Conservation (phyloP, 2,797 vertebrate genomes). For the Chaetophractus vellerosus region DNA sequence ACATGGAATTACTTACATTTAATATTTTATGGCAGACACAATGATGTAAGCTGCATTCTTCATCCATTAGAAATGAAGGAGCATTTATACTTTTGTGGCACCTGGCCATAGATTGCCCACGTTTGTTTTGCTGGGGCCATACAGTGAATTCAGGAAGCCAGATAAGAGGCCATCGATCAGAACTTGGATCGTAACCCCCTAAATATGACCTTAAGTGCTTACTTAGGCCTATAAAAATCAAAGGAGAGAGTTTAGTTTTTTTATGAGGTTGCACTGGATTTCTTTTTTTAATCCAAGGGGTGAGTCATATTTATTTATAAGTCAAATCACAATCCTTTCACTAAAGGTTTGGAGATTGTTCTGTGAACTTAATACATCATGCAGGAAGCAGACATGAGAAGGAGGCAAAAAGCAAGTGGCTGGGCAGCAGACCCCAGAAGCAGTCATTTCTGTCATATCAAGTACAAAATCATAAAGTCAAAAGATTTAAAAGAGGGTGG, state of each 20-base stretch:
- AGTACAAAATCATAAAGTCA: neutral
- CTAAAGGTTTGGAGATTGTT: neutral
- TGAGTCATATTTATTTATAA: constrained; percentile 58
- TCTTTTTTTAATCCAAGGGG: constrained; percentile 64
- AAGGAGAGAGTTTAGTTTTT: constrained; percentile 30
- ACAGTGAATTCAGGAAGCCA: constrained; percentile 56
- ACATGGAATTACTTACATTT: constrained; percentile 65
- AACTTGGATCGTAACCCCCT: constrained; percentile 47
- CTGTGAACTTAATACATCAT: neutral
- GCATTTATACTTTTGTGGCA: constrained; percentile 73
- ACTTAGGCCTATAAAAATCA: constrained; percentile 71
- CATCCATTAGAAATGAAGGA: constrained; percentile 75
- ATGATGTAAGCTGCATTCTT: constrained; percentile 59
- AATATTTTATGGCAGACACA: constrained; percentile 62
- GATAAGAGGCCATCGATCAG: constrained; percentile 62
- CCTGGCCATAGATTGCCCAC: constrained; percentile 1
- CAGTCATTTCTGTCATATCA: neutral
- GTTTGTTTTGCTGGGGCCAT: constrained; percentile 14
- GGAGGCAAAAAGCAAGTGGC: neutral
- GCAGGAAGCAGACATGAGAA: neutral
- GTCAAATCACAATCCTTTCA: constrained; percentile 26
- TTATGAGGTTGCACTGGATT: constrained; percentile 61
- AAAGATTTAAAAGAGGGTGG: neutral
- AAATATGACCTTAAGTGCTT: constrained; percentile 59
- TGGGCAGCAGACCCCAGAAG: neutral